Conservation (phyloP, 1,140 invertebrate genomes). For the Drosophila guanche region DNA sequence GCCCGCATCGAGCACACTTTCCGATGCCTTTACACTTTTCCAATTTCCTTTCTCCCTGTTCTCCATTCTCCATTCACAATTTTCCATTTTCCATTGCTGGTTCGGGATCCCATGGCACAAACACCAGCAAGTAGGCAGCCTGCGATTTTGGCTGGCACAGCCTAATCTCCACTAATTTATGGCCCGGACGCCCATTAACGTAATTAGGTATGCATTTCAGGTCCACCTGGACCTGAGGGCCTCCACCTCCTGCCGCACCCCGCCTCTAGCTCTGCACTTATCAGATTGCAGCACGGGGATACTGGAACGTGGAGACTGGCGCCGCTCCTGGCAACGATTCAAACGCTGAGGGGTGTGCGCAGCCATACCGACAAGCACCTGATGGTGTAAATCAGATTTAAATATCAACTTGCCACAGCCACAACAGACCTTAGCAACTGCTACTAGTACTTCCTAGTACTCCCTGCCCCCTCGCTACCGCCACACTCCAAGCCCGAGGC, state of each 20-base stretch:
- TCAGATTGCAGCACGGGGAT: slow-evolving; percentile 1
- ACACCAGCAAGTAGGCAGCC: slow-evolving; percentile 12
- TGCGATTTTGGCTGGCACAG: slow-evolving; percentile 24
- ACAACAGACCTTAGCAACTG: slow-evolving; percentile 41
- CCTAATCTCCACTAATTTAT: slow-evolving; percentile 73
- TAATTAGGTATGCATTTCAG: slow-evolving; percentile 76
- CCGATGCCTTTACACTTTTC: neutral
- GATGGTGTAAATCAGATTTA: slow-evolving; percentile 47
- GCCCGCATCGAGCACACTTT: slow-evolving; percentile 10
- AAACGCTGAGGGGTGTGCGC: slow-evolving; percentile 22
- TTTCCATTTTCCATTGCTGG: slow-evolving; percentile 20
- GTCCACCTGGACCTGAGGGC: slow-evolving; percentile 14
- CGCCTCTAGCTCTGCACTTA: neutral
- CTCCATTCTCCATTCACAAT: slow-evolving; percentile 1
- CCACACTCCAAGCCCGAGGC: slow-evolving; percentile 29
- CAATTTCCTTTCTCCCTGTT: neutral
- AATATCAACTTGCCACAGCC: slow-evolving; percentile 46
- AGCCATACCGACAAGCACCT: slow-evolving; percentile 21
- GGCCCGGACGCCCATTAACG: slow-evolving; percentile 64
- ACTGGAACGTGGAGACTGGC: neutral
- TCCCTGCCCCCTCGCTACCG: neutral
- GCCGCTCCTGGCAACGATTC: slow-evolving; percentile 19
- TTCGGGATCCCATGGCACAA: slow-evolving; percentile 24
- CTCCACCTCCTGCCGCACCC: neutral
- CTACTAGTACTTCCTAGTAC: slow-evolving; percentile 30